Percentiles rank a stretch among this genome's conserved stretches.
Evolutionary conservation across 1,140 invertebrate species (phyloP).

Genomic region (Maniola jurtina): DNA sequence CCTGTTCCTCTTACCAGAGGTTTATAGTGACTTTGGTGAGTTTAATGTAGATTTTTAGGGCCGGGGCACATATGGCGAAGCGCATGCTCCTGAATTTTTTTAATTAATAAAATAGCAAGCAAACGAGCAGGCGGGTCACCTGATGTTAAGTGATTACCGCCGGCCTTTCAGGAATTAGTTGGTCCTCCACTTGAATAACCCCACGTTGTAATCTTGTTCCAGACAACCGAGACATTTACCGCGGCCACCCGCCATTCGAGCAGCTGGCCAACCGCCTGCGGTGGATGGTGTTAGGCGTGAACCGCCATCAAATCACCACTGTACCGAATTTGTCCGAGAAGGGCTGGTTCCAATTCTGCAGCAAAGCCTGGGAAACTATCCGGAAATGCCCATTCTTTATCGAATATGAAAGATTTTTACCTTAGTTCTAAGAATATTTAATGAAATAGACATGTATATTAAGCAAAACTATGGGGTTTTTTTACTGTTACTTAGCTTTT

Average conservation of each 20-base stretch:
- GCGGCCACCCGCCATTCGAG: constrained; percentile 84
- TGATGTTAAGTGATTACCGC: too few species aligned
- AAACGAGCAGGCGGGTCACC: too few species aligned
- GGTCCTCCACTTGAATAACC: too few species aligned
- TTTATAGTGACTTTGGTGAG: constrained; percentile 81
- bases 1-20: constrained; percentile 85
- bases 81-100: too few species aligned
- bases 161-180: too few species aligned
- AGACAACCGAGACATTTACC: constrained; percentile 79
- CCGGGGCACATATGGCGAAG: too few species aligned
- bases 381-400: constrained; percentile 90
- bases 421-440: constrained; percentile 37
- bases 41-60: constrained; percentile 25
- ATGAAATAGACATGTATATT: not conserved
- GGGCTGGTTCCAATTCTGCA: constrained; percentile 89
- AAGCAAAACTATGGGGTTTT: too few species aligned
- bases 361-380: constrained; percentile 89
- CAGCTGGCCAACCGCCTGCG: constrained; percentile 83
- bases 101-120: too few species aligned
- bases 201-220: constrained; percentile 32
- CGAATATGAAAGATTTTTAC: constrained; percentile 89
- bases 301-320: constrained; percentile 83
- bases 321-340: constrained; percentile 83
- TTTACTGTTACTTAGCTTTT: too few species aligned
- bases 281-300: constrained; percentile 84